Evolutionary conservation across 1,140 invertebrate genomes (phyloP).

Genomic region (Drosophila quadrilineata): DNA sequence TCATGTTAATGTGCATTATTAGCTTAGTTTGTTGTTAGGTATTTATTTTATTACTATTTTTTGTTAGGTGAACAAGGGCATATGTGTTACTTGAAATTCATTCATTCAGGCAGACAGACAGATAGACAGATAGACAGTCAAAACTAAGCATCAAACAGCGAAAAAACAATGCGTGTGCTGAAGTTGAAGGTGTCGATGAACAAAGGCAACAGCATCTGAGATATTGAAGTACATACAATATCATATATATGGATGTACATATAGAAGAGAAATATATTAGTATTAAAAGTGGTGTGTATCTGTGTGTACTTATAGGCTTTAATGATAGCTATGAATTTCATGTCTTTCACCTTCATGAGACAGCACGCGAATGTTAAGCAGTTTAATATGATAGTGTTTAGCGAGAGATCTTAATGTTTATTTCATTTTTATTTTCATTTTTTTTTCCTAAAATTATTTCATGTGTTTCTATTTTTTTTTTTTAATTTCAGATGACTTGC

Average conservation of each 20-base stretch:
- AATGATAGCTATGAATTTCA: conserved; percentile 46
- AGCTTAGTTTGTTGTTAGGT: conserved; percentile 18
- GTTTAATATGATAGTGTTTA: conserved; percentile 1
- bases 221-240: conserved; percentile 50
- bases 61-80: conserved; percentile 64
- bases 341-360: conserved; percentile 58
- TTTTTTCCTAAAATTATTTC: neutral
- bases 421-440: neutral
- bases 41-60: conserved; percentile 42
- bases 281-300: too few relatives aligned
- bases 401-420: conserved; percentile 2
- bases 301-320: conserved; percentile 25
- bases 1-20: conserved; percentile 56
- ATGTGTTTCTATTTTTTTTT: conserved; percentile 18
- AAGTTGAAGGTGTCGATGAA: conserved; percentile 73
- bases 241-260: conserved; percentile 5
- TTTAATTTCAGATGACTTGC: conserved; percentile 86
- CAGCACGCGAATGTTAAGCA: conserved; percentile 37
- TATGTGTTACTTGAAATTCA: conserved; percentile 26
- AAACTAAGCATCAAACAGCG: conserved; percentile 29
- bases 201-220: too few relatives aligned
- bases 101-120: conserved; percentile 28
- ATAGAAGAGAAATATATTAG: too few relatives aligned
- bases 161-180: conserved; percentile 68
- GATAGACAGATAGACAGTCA: conserved; percentile 45